Percentiles rank a stretch among this genome's conserved stretches.
Conservation (phyloP, 2,888 invertebrate species). For the Eurois occulta region DNA sequence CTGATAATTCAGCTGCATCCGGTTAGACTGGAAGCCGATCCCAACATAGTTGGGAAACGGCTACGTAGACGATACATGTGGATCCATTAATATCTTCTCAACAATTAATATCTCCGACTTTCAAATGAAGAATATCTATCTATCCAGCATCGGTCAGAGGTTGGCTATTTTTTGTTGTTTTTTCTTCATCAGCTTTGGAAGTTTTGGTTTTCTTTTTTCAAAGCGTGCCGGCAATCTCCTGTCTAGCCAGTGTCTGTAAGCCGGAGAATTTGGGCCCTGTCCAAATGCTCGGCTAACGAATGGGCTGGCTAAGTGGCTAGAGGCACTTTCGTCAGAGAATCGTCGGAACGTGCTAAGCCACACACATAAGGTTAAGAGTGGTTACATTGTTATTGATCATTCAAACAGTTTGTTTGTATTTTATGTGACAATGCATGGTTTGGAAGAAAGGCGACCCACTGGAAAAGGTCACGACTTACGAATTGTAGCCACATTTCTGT, state of each 20-base stretch:
- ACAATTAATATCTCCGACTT: neutral
- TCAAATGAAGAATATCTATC: neutral
- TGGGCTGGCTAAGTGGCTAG: conserved; percentile 9
- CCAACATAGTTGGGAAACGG: neutral
- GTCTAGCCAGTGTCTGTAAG: conserved; percentile 55
- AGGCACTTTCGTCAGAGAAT: conserved; percentile 15
- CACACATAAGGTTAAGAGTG: neutral
- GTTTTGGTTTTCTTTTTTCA: conserved; percentile 14
- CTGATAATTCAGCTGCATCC: too few species aligned
- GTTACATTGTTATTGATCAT: conserved; percentile 2
- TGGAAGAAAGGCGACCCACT: neutral
- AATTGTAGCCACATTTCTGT: too few species aligned
- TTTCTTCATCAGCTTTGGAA: conserved; percentile 9
- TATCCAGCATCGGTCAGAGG: too few species aligned
- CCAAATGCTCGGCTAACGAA: conserved; percentile 46
- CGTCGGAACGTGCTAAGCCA: conserved; percentile 8
- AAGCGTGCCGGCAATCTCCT: neutral
- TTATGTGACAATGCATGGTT: neutral
- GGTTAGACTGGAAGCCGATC: neutral
- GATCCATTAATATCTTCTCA: neutral
- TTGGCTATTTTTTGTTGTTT: neutral
- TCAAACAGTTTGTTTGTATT: neutral
- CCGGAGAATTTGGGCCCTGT: conserved; percentile 50
- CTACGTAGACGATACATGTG: neutral
- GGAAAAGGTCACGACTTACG: too few species aligned